Base-by-base conservation (phyloP, 2,113 vertebrate genomes). In the Orthonyx spaldingii region DNA sequence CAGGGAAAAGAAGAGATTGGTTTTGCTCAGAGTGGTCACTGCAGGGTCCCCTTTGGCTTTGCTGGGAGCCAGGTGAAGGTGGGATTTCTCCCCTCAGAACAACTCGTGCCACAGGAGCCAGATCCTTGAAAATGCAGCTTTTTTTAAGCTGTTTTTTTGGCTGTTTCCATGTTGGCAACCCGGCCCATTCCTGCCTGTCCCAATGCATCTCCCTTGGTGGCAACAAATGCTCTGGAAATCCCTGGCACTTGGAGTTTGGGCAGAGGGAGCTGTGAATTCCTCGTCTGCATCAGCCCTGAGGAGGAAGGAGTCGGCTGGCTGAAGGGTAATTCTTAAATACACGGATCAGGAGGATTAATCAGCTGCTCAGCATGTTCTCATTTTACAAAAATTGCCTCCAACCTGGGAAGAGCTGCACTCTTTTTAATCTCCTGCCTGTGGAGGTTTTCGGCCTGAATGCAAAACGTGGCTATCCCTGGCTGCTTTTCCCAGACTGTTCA, bases 341-440 rank as follows among this genome's bases (percentile, higher is more conserved):
- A 53, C 3, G 23, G 82, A 94, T 94, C 60, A 84, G 82, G 70
- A 82, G 89, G 79, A 78, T 94, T 86, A 75, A 83, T 61, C 80
- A 74, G 75, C 56, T 81, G 57, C 61, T 89, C 84, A 53, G 74
- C 64, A 42, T 22, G 68, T 76, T 91, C 81, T 86, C 42, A 7
- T 89, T 91, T 84, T 65, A 64, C 66, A 93, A 19, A 93, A 81
- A 68, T 87, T 56, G 77, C 81, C 69, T 87, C 64, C 60, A 65
- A 77, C 68, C 87, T 81, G 88, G 81, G 47, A 82, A 92, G 75
- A 47, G 30, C 78, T 57, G 59, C 69, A 7, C 55, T 71, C 60
- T 52, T 94, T 77, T 74, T 63, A 44, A 75, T 85, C 93, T 87
- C 69, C 57, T 82, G 50, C 64, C 42, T 42, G 56, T 35, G 59